Base-by-base conservation (phyloP, 2,113 vertebrate species). In the Terrapene triunguis region DNA sequence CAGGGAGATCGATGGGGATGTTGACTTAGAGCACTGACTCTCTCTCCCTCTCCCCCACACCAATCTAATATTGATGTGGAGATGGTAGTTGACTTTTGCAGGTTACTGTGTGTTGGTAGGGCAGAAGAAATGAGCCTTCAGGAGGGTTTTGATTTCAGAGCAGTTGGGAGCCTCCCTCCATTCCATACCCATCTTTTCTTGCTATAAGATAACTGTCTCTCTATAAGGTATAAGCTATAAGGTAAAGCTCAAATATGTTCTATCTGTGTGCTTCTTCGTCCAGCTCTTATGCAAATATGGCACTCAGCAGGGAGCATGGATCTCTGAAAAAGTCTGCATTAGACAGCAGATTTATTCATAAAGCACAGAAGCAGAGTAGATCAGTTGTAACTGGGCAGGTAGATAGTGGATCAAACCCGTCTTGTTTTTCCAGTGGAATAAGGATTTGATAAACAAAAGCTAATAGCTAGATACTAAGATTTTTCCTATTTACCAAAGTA, bases 51-150 rank as follows among this genome's bases (percentile, higher is more conserved):
- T 19, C 7, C 53, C 19, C 6, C 53, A 8, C 54, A 55, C 19
- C 19, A 22, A 55, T 21, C 48, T 84, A 14, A 4, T 88, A 82
- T n/a, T 83, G 2, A 47, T 50, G 47, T 57, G 32, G 44, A 57
- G 17, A 42, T 86, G 21, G 14, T 62, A 35, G 12, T 10, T 88
- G 8, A 74, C 25, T 14, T 50, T 3, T 78, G 9, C 51, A 82
- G 65, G 19, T 27, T 50, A 22, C n/a, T 85, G 90, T 92, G n/a
- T 87, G 4, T n/a, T 87, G 83, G 94, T 80, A 24, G 12, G 17
- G 1, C 3, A 50, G 1, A 6, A 94, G 17, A 59, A 53, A 72
- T 17, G 25, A 29, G 53, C 65, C 88, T 42, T 80, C 38, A 44
- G 19, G 2, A 54, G 47, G 62, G 11, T 51, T 89, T 51, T 11